These are phyloP conservation scores for Cossypha heuglini DNA, from an alignment of 2,797 vertebrate genomes.

Conservation along the genomic window DNA sequence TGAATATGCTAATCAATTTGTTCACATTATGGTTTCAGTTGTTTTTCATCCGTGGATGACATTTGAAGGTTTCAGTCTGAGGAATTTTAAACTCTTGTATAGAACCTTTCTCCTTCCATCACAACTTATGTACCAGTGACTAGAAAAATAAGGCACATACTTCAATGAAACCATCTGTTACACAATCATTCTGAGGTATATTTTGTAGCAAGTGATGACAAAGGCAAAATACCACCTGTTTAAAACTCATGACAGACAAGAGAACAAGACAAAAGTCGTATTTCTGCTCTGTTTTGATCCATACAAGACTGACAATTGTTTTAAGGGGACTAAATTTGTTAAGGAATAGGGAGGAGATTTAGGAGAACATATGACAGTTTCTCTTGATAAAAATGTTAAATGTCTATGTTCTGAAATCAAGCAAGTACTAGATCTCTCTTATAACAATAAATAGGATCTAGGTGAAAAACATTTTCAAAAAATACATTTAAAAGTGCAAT, in stretches of 20 bases:
- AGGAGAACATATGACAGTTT: neutral
- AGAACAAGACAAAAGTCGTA: neutral
- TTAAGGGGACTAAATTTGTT: neutral
- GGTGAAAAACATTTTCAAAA: neutral
- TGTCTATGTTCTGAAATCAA: neutral
- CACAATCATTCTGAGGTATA: neutral
- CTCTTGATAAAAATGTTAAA: neutral
- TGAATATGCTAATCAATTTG: neutral
- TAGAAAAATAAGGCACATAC: neutral
- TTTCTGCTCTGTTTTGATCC: neutral
- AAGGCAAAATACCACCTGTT: neutral
- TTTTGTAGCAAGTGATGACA: neutral
- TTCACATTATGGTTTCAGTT: neutral
- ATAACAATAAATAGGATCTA: neutral
- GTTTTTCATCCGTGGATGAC: neutral
- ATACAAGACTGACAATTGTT: neutral
- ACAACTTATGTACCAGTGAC: neutral
- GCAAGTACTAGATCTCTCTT: neutral
- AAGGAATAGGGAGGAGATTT: neutral
- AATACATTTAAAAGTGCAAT: neutral
- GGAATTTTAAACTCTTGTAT: neutral
- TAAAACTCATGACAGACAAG: neutral
- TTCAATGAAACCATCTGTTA: neutral
- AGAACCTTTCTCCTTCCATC: neutral
- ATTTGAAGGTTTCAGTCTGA: neutral